A percentile compares a stretch with the other conserved stretches of the same genome.
Conservation (phyloP, 1,140 invertebrate species). For the silkworm (Bombyx mori) region ASM3026992v2 NC_085116.1:5963501-5964000, state of each 20-base stretch:
- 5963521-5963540: conserved; percentile 41
- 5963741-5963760: not conserved
- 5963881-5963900: too few species aligned
- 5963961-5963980: too few species aligned
- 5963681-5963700: not conserved
- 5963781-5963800: not conserved
- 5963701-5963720: not conserved
- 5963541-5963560: conserved; percentile 22
- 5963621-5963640: too few species aligned
- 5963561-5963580: conserved; percentile 18
- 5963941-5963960: too few species aligned
- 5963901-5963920: too few species aligned
- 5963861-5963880: not conserved
- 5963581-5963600: conserved; percentile 1
- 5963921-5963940: too few species aligned
- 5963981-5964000: too few species aligned
- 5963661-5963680: not conserved
- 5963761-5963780: not conserved
- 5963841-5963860: not conserved
- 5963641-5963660: too few species aligned
- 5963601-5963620: not conserved
- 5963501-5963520: conserved; percentile 13
- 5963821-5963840: not conserved
- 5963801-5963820: too few species aligned
- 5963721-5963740: not conserved